A percentile compares a stretch with the other conserved stretches of the same genome.
phyloP scores from a whole-genome alignment of 2,797 vertebrate species.

The Neosalanx taihuensis region DNA sequence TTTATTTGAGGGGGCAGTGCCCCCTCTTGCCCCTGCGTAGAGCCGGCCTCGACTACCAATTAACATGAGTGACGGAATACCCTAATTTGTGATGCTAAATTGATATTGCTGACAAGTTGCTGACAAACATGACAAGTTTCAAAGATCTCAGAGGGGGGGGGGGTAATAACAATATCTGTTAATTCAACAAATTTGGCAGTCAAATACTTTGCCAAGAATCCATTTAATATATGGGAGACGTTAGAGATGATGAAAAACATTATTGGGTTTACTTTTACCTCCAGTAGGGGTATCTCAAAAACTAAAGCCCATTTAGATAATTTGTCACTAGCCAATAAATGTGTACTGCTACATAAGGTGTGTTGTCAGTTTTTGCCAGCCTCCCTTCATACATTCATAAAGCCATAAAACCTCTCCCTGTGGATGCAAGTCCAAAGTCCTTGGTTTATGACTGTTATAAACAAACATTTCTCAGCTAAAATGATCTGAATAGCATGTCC shows the following conservation, averaged over 20 bases:
- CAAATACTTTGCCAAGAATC: constrained; percentile 1
- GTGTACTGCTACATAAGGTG: too few species aligned
- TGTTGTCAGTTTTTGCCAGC: not conserved
- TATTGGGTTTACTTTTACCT: not conserved
- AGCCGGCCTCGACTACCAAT: too few species aligned
- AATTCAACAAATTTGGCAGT: not conserved
- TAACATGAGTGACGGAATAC: not conserved
- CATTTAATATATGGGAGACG: constrained; percentile 11
- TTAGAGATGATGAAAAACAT: constrained; percentile 5
- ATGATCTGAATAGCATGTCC: not conserved
- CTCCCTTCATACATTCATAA: not conserved
- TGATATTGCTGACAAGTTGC: too few species aligned
- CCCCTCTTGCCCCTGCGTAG: too few species aligned
- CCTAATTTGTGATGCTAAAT: not conserved
- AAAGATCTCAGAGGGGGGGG: not conserved
- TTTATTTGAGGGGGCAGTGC: too few species aligned
- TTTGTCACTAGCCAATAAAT: not conserved
- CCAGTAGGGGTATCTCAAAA: not conserved
- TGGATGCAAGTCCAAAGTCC: constrained; percentile 55
- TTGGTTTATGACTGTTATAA: constrained; percentile 18
- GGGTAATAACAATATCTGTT: constrained; percentile 2
- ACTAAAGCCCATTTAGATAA: not conserved
- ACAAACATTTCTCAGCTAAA: not conserved
- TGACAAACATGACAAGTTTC: not conserved
- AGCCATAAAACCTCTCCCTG: constrained; percentile 40